Evolutionary conservation across 2,888 invertebrate genomes (phyloP).

Genomic region (Yponomeuta plumbellus): DNA sequence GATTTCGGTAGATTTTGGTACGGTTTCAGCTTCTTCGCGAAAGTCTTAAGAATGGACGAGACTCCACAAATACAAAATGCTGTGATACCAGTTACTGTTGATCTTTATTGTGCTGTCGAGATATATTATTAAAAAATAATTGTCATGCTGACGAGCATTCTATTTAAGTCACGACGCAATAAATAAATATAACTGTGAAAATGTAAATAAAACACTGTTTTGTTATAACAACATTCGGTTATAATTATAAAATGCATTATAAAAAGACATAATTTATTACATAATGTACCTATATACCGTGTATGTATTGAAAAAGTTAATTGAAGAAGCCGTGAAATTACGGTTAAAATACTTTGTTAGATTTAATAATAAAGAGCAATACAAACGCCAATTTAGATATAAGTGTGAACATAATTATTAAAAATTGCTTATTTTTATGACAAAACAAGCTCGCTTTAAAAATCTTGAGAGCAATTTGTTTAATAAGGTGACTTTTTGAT

Average conservation of each 20-base stretch:
- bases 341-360: background rate
- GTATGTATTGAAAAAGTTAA: slow-evolving; percentile 1
- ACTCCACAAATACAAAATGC: slow-evolving; percentile 62
- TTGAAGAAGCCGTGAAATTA: background rate
- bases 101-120: slow-evolving; percentile 28
- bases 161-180: slow-evolving; percentile 5
- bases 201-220: slow-evolving; percentile 8
- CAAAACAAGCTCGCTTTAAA: slow-evolving; percentile 24
- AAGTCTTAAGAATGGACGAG: slow-evolving; percentile 31
- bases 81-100: slow-evolving; percentile 70
- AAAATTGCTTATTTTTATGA: slow-evolving; percentile 42
- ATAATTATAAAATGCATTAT: slow-evolving; percentile 10
- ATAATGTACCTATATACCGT: background rate
- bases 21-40: background rate
- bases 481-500: slow-evolving; percentile 16
- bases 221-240: background rate
- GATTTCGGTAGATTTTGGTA: background rate
- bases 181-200: slow-evolving; percentile 1
- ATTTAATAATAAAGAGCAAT: slow-evolving; percentile 51
- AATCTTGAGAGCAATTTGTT: slow-evolving; percentile 37
- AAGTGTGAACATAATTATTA: slow-evolving; percentile 42
- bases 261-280: slow-evolving; percentile 9
- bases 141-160: background rate
- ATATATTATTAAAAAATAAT: slow-evolving; percentile 9
- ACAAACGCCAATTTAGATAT: slow-evolving; percentile 67